phyloP scores from a whole-genome alignment of 2,113 vertebrate species.

The Collichthys lucidus region DNA sequence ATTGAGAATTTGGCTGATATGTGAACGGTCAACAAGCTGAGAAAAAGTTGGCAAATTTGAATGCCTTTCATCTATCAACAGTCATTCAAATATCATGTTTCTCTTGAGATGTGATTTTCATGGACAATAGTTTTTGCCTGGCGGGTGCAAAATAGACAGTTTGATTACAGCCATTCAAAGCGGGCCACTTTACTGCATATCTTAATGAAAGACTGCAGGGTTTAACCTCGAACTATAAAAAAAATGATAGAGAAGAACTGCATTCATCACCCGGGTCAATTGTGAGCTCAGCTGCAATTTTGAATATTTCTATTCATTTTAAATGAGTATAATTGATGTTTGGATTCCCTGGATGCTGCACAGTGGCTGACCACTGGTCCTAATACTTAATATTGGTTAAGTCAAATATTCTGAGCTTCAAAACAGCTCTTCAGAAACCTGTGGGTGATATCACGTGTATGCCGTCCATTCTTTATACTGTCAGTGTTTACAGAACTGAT shows the following conservation, averaged over 20 bases:
- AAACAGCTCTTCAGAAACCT: too few species aligned
- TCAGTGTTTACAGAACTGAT: too few species aligned
- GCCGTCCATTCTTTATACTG: too few species aligned
- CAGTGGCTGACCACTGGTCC: too few species aligned
- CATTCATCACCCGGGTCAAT: slow-evolving; percentile 44
- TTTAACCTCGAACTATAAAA: slow-evolving; percentile 28
- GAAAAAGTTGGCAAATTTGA: slow-evolving; percentile 41
- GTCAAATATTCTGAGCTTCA: too few species aligned
- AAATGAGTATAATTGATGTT: slow-evolving; percentile 17
- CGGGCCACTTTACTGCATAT: slow-evolving; percentile 17
- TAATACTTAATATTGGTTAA: too few species aligned
- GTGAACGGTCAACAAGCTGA: slow-evolving; percentile 44
- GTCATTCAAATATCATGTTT: slow-evolving; percentile 27
- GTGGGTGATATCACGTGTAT: too few species aligned
- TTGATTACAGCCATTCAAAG: slow-evolving; percentile 63
- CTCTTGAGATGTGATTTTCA: slow-evolving; percentile 45
- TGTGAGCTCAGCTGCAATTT: not conserved
- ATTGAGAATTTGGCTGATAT: slow-evolving; percentile 27
- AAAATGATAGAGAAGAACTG: slow-evolving; percentile 33
- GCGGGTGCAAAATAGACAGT: slow-evolving; percentile 49
- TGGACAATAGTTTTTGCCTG: slow-evolving; percentile 53
- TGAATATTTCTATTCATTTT: slow-evolving; percentile 5
- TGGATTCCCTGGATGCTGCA: too few species aligned
- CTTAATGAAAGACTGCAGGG: slow-evolving; percentile 21
- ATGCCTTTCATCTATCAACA: slow-evolving; percentile 47